Conservation (phyloP, 2,113 vertebrate genomes). For the Acinonyx jubatus region DNA sequence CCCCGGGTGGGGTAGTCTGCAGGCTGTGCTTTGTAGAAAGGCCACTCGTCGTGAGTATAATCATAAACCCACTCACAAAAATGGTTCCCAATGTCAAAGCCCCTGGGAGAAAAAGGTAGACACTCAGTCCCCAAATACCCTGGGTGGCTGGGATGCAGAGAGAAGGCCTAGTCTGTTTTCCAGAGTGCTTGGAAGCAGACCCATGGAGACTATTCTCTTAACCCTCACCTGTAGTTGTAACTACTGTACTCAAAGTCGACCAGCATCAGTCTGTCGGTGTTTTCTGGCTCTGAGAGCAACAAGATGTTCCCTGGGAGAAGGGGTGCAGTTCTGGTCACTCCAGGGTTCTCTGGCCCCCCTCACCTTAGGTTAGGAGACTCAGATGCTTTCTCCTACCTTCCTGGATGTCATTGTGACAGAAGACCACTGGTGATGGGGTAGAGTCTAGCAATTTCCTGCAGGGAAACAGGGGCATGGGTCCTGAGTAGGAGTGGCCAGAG, state of each 20-base stretch:
- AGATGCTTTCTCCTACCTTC: slow-evolving; percentile 89
- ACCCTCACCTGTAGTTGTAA: slow-evolving; percentile 94
- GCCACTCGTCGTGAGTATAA: slow-evolving; percentile 89
- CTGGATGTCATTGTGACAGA: slow-evolving; percentile 97
- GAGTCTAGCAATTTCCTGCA: slow-evolving; percentile 88
- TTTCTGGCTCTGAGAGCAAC: slow-evolving; percentile 83
- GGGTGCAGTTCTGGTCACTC: background rate
- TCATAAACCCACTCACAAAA: slow-evolving; percentile 97
- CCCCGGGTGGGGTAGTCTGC: slow-evolving; percentile 88
- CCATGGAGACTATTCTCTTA: background rate
- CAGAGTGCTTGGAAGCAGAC: background rate
- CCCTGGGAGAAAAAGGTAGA: slow-evolving; percentile 82
- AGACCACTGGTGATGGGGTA: slow-evolving; percentile 94
- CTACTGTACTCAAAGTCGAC: slow-evolving; percentile 99
- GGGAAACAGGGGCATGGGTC: background rate
- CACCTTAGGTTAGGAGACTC: background rate
- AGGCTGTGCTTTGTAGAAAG: slow-evolving; percentile 75
- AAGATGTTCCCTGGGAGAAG: slow-evolving; percentile 91
- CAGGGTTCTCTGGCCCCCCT: background rate
- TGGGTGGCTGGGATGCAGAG: background rate
- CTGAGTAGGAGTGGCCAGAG: background rate
- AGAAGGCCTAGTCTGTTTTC: background rate
- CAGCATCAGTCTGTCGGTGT: slow-evolving; percentile 90
- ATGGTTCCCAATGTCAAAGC: slow-evolving; percentile 95
- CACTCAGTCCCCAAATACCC: background rate